Conservation (phyloP, 2,888 invertebrate species). For the Pachycephus smyrnensis region DNA sequence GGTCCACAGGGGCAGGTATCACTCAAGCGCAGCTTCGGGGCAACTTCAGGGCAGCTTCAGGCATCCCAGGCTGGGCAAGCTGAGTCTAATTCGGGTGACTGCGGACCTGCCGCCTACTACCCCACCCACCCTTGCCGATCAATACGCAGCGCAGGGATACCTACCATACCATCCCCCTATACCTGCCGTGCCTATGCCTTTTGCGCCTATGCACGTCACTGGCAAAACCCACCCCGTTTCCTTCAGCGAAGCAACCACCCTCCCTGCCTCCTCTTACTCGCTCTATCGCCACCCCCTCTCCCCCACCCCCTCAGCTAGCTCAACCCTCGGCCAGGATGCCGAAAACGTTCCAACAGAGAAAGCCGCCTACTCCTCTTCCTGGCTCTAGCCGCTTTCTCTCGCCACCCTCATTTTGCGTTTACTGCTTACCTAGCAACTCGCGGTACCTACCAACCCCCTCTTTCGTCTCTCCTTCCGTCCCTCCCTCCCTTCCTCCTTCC, state of each 20-base stretch:
- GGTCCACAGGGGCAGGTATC: not conserved
- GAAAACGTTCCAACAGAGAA: not conserved
- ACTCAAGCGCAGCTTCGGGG: not conserved
- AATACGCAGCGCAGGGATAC: conserved; percentile 43
- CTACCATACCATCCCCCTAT: conserved; percentile 23
- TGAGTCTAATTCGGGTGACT: conserved; percentile 48
- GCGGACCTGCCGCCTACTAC: conserved; percentile 44
- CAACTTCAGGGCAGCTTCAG: not conserved
- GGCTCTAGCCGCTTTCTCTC: not conserved
- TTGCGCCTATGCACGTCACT: conserved; percentile 7
- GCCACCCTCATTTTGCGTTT: not conserved
- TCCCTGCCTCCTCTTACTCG: not conserved
- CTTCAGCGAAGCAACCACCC: not conserved
- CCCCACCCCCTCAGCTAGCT: not conserved
- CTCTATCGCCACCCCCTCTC: not conserved
- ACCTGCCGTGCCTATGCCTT: not conserved
- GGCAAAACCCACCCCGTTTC: not conserved
- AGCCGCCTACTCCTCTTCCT: not conserved
- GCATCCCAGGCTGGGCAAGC: conserved; percentile 11
- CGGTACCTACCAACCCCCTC: not conserved
- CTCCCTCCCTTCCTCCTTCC: not conserved
- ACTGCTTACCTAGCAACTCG: not conserved
- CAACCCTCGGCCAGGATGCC: not conserved
- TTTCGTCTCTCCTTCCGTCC: not conserved
- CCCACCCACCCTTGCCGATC: conserved; percentile 42